phyloP scores from a whole-genome alignment of 2,797 vertebrate species.

The Helostoma temminkii region DNA sequence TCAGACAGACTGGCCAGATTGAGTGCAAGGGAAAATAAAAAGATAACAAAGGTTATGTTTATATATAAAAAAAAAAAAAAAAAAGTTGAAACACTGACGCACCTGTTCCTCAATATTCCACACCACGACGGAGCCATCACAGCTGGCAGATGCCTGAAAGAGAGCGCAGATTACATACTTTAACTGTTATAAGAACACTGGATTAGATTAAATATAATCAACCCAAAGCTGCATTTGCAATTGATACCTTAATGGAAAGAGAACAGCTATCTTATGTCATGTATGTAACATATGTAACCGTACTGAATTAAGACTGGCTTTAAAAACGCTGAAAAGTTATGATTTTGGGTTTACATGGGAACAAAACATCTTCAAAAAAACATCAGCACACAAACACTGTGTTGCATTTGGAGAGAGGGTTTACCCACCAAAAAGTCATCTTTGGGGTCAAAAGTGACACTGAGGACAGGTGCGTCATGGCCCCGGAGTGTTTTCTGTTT shows the following conservation, averaged over 20 bases:
- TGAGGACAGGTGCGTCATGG: constrained; percentile 93
- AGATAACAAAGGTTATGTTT: neutral
- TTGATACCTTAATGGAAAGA: no score
- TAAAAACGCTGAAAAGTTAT: no score
- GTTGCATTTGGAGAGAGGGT: neutral
- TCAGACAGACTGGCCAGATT: neutral
- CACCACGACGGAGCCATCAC: constrained; percentile 93
- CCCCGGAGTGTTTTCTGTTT: constrained; percentile 94
- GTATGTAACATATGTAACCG: no score
- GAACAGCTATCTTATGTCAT: no score
- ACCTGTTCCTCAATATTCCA: constrained; percentile 96
- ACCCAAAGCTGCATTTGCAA: no score
- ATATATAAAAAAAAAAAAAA: no score
- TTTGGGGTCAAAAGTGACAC: constrained; percentile 93
- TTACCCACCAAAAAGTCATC: constrained; percentile 90
- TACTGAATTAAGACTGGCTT: no score
- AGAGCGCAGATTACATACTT: neutral
- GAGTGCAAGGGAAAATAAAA: neutral
- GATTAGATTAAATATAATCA: no score
- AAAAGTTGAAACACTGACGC: constrained; percentile 14
- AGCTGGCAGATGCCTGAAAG: constrained; percentile 92
- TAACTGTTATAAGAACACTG: no score
- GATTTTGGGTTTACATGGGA: no score
- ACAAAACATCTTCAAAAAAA: neutral
- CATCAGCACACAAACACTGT: no score